Base-by-base conservation (phyloP, 2,113 vertebrate genomes). In the Otolemur garnettii region DNA sequence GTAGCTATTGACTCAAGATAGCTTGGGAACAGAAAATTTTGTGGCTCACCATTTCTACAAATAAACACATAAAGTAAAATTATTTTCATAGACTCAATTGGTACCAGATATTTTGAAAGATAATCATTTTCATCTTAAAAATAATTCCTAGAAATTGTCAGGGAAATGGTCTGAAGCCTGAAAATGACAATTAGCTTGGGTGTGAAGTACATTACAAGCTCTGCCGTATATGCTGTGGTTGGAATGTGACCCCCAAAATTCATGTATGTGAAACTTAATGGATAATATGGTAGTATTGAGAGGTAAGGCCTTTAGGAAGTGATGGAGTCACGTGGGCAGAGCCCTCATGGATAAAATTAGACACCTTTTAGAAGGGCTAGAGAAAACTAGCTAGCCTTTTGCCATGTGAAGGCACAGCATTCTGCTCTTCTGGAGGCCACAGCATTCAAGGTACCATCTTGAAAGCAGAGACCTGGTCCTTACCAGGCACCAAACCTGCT, bases 111-210 rank as follows among this genome's bases (percentile, higher is more conserved):
- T 83, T 88, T 88, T 77, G 7, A 80, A 38, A 74, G 35, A 1
- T 6, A 66, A 69, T 90, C 82, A 59, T 86, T 83, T 59, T 77
- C 22, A 89, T 50, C 42, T 78, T 79, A 13, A 57, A 84, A 95
- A 90, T 14, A 86, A 50, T 86, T 87, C 60, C 21, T 90, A 10
- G 84, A 77, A 90, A 91, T 85, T 30, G 57, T 53, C 26, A 72
- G 87, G n/a, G 42, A n/a, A 95, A 26, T 53, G 45, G 50, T 53
- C n/a, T 28, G 60, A 80, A 95, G 11, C 62, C 80, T 87, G 78
- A 28, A 8, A 72, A 30, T 55, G 91, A 38, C 79, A 97, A 64
- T 62, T 81, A 88, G 30, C 53, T 33, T 79, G 18, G 38, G 24
- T 53, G 26, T 22, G 69, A 85, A 95, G 28, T 22, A 22, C 0